Conservation (phyloP, 2,113 vertebrate species). For the Chrysochloris asiatica region DNA sequence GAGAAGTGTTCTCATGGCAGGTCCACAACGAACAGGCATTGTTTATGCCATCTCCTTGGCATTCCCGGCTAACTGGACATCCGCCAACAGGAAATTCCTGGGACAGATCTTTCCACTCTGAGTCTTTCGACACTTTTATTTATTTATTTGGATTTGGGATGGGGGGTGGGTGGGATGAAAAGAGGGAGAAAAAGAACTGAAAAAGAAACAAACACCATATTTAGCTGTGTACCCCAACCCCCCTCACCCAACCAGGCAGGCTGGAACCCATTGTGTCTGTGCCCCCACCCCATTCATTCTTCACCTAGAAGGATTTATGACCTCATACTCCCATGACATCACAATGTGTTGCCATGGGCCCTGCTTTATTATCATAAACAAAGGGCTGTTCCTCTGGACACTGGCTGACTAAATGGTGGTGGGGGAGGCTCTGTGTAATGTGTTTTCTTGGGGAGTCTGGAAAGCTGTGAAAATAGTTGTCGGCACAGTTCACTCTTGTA, state of each 20-base stretch:
- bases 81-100: slow-evolving; percentile 87
- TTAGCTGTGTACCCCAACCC: background rate
- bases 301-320: slow-evolving; percentile 84
- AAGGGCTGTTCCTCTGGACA: slow-evolving; percentile 35
- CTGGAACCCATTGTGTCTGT: background rate
- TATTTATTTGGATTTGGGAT: slow-evolving; percentile 57
- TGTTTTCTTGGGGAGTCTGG: slow-evolving; percentile 64
- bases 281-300: slow-evolving; percentile 9
- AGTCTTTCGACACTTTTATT: slow-evolving; percentile 70
- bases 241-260: background rate
- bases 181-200: background rate
- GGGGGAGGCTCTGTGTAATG: background rate
- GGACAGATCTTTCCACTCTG: slow-evolving; percentile 80
- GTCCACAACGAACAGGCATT: slow-evolving; percentile 70
- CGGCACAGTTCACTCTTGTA: background rate
- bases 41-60: slow-evolving; percentile 75
- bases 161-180: background rate
- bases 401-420: background rate
- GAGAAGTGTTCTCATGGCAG: slow-evolving; percentile 49
- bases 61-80: slow-evolving; percentile 79
- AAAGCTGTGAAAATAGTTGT: slow-evolving; percentile 47
- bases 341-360: slow-evolving; percentile 77
- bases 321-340: slow-evolving; percentile 85
- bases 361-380: slow-evolving; percentile 80
- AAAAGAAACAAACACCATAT: background rate